phyloP scores from a whole-genome alignment of 2,113 vertebrate genomes.

The Rana temporaria region DNA sequence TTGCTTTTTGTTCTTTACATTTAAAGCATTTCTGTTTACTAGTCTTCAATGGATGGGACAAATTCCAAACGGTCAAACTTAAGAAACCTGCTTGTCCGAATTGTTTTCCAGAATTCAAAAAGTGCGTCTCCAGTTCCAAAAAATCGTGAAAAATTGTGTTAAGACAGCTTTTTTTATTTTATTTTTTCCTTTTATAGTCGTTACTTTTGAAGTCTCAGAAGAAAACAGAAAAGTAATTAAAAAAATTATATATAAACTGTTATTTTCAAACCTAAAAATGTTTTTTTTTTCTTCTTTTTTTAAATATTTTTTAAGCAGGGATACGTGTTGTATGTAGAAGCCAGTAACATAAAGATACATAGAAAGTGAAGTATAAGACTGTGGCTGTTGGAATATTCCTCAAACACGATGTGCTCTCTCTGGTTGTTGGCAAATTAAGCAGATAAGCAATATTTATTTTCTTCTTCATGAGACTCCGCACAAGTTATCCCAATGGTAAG shows the following conservation, averaged over 20 bases:
- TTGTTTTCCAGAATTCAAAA: slow-evolving; percentile 71
- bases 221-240: neutral
- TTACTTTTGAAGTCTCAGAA: slow-evolving; percentile 30
- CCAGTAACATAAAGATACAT: neutral
- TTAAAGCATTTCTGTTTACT: slow-evolving; percentile 55
- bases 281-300: neutral
- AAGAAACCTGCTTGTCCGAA: slow-evolving; percentile 70
- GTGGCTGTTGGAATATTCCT: neutral
- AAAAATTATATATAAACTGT: slow-evolving; percentile 27
- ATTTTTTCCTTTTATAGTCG: neutral
- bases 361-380: slow-evolving; percentile 22
- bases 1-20: slow-evolving; percentile 24
- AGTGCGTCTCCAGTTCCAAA: slow-evolving; percentile 34
- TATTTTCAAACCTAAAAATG: slow-evolving; percentile 27
- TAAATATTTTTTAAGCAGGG: neutral
- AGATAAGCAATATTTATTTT: neutral
- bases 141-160: slow-evolving; percentile 60
- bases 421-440: slow-evolving; percentile 18
- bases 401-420: slow-evolving; percentile 28
- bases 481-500: neutral
- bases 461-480: too few relatives aligned
- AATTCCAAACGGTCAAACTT: slow-evolving; percentile 68
- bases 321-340: slow-evolving; percentile 20
- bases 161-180: slow-evolving; percentile 63
- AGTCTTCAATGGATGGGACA: slow-evolving; percentile 61